Percentiles rank a stretch among this genome's conserved stretches.
Evolutionary conservation across 1,140 invertebrate species (phyloP).

Genomic region (Penaeus indicus): DNA sequence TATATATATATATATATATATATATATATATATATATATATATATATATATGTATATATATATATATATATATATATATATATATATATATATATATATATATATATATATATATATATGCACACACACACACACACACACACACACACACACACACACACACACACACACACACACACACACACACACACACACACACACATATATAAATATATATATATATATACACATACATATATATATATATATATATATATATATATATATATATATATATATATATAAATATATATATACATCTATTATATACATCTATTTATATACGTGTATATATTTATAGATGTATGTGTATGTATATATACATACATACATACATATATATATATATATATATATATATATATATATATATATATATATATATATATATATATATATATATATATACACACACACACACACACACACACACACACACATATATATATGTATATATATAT

Average conservation of each 20-base stretch:
- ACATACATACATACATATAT: slow-evolving; percentile 2
- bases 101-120: slow-evolving; percentile 30
- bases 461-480: too few relatives aligned
- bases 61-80: too few relatives aligned
- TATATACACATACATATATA: slow-evolving; percentile 38
- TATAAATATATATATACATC: slow-evolving; percentile 24
- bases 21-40: too few relatives aligned
- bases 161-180: slow-evolving; percentile 46
- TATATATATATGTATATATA: too few relatives aligned
- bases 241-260: slow-evolving; percentile 5
- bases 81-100: not conserved
- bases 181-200: slow-evolving; percentile 23
- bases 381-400: not conserved
- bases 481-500: too few relatives aligned
- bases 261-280: slow-evolving; percentile 34
- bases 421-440: too few relatives aligned
- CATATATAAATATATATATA: slow-evolving; percentile 38
- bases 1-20: too few relatives aligned
- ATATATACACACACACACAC: too few relatives aligned
- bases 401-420: not conserved
- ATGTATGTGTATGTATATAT: not conserved
- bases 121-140: slow-evolving; percentile 18
- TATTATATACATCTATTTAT: not conserved
- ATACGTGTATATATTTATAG: too few relatives aligned
- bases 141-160: slow-evolving; percentile 43